phyloP scores from a whole-genome alignment of 2,113 vertebrate species.

The Mirounga angustirostris region DNA sequence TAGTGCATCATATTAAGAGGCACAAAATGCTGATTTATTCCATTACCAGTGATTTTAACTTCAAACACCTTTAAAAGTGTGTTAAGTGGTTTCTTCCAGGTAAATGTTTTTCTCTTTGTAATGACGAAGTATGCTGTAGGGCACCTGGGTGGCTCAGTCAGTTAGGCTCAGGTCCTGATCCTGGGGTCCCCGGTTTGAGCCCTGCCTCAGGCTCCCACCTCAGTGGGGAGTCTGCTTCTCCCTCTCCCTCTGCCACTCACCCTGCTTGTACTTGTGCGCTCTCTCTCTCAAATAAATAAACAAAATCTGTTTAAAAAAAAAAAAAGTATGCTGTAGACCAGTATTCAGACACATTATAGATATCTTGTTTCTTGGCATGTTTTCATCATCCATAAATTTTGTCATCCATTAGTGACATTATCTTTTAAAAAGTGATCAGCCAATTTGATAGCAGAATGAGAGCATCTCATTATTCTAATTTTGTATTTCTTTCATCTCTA shows the following conservation, averaged over 20 bases:
- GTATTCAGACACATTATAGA: neutral
- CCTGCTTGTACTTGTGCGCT: neutral
- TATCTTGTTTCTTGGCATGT: neutral
- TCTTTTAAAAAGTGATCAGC: neutral
- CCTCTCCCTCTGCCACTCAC: neutral
- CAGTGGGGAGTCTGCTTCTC: neutral
- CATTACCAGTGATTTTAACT: neutral
- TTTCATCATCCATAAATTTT: neutral
- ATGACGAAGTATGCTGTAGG: neutral
- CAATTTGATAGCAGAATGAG: constrained; percentile 18
- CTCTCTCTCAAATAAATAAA: neutral
- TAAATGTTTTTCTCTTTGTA: neutral
- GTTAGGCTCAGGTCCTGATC: neutral
- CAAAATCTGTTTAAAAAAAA: neutral
- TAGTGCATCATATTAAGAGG: too few species aligned
- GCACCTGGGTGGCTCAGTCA: neutral
- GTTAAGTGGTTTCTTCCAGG: neutral
- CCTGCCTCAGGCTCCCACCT: neutral
- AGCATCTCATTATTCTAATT: neutral
- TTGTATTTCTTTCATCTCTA: neutral
- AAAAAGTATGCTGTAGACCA: neutral
- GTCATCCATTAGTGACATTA: neutral
- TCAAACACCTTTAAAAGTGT: neutral
- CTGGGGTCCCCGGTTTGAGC: neutral
- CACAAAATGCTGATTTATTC: neutral